Evolutionary conservation across 2,888 invertebrate species (phyloP), one percentile per base, ranked within the genome.

Genomic region (Aphidoletes aphidimyza): DNA sequence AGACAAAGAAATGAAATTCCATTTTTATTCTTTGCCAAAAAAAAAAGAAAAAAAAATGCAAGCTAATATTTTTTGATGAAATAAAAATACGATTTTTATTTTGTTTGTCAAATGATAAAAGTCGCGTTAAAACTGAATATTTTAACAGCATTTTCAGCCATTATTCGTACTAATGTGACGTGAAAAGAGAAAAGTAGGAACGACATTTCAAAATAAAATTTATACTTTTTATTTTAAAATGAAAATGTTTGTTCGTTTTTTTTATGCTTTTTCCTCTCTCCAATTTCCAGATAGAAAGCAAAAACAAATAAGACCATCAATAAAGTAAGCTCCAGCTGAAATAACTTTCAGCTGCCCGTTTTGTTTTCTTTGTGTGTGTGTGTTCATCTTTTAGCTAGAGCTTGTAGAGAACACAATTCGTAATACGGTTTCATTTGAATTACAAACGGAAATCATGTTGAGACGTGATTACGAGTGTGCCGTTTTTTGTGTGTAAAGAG

Each of bases 391-490:
- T 54, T 11, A 54, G 22, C 26, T 8, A 26, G 22, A 54, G 22
- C 54, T n/a, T n/a, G n/a, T n/a, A 54, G n/a, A 54, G 54, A 9
- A 54, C 9, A 54, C 5, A 54, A 11, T 54, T 17, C 17, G 47
- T 54, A 22, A 26, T 22, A 54, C 22, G 22, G n/a, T 54, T 54
- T 54, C 22, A 54, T 54, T 54, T 54, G 54, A 54, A 54, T 54
- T 26, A 54, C 54, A 26, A 54, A 54, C 54, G 54, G 54, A 54
- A 54, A 22, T 54, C 54, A 26, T 54, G 54, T 54, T 54, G 54
- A 54, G 26, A 54, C 26, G 54, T 54, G 54, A 54, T 54, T 54
- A 54, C 54, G 26, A 54, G 5, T 54, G 26, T 54, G n/a, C n/a
- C n/a, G 22, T 22, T 54, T 26, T 54, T 22, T 11, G 19, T 47